These are phyloP conservation scores for Hyposmocoma kahamanoa DNA, from an alignment of 1,140 invertebrate species.

Conservation along the genomic window DNA sequence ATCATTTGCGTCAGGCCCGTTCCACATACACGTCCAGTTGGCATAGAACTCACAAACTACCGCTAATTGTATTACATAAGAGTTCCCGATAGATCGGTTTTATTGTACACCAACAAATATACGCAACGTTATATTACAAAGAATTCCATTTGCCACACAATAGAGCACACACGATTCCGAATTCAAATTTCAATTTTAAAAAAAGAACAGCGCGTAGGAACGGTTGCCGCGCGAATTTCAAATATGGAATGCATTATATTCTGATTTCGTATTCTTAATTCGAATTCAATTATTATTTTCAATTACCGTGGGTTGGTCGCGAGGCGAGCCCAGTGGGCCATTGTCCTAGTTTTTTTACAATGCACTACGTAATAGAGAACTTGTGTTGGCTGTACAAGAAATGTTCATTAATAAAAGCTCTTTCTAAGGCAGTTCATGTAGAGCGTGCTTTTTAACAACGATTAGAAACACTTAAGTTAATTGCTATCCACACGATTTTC, in stretches of 20 bases:
- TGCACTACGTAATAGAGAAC: background rate
- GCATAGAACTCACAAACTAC: constrained; percentile 6
- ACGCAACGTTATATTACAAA: constrained; percentile 42
- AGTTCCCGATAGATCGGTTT: constrained; percentile 25
- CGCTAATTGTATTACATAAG: constrained; percentile 1
- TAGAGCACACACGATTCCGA: constrained; percentile 65
- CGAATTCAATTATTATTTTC: constrained; percentile 69
- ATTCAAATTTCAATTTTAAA: constrained; percentile 59
- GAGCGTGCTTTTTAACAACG: background rate
- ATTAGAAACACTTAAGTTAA: background rate
- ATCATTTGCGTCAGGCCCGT: constrained; percentile 14
- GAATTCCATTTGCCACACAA: constrained; percentile 65
- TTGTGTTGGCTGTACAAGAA: background rate
- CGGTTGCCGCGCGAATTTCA: constrained; percentile 52
- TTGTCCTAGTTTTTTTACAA: constrained; percentile 46
- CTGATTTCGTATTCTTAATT: constrained; percentile 66
- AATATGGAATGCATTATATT: constrained; percentile 64
- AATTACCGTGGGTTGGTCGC: constrained; percentile 52
- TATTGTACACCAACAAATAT: constrained; percentile 23
- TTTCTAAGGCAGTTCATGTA: background rate
- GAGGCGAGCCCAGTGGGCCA: constrained; percentile 29
- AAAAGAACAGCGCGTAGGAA: constrained; percentile 53
- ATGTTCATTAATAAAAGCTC: background rate
- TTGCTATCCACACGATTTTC: background rate
- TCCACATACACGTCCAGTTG: constrained; percentile 16